Base-by-base conservation (phyloP, 1,140 invertebrate genomes). In the Gonioctena quinquepunctata region DNA sequence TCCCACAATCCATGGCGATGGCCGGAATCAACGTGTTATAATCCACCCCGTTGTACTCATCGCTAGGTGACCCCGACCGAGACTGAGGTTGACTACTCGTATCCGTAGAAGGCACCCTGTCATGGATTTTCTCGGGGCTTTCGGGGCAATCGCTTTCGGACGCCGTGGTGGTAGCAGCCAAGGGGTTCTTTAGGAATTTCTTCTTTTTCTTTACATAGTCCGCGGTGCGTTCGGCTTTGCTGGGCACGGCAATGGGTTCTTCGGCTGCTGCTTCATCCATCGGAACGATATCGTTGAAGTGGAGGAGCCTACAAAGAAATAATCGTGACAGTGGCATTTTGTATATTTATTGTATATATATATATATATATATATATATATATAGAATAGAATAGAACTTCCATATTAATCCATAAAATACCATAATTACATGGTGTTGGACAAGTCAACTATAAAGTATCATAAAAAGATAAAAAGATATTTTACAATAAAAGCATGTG, bases 231-330 rank as follows among this genome's bases (percentile, higher is more conserved):
- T 78, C 83, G 22, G 76, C 75, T 69, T 83, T 84, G 33, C 76
- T 80, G 5, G 79, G 75, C 5, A 86, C 84, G 71, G 52, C 71
- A 66, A 78, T 83, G 72, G 78, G 82, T 66, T 85, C 83, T 68
- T 84, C 83, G 11, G 85, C 85, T 1, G 89, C 87, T 2, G 89
- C 86, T 54, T 89, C 88, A 3, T 90, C 90, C 72, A 87, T 86
- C 26, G 89, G 86, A 70, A 90, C 87, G 25, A 93, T 86, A 75
- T 93, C 90, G 78, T 91, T 88, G 70, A 90, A 89, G 77, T 89
- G 87, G 5, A 93, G 83, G 54, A 93, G 85, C 78, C 91, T 93
- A 80, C 6, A 76, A 70, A 66, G 27, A 59, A 70, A 66, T 54
- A n/a, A n/a, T n/a, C n/a, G n/a, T n/a, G n/a, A n/a, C n/a, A n/a